phyloP scores from a whole-genome alignment of 2,888 invertebrate genomes.

The Mystacides longicornis region DNA sequence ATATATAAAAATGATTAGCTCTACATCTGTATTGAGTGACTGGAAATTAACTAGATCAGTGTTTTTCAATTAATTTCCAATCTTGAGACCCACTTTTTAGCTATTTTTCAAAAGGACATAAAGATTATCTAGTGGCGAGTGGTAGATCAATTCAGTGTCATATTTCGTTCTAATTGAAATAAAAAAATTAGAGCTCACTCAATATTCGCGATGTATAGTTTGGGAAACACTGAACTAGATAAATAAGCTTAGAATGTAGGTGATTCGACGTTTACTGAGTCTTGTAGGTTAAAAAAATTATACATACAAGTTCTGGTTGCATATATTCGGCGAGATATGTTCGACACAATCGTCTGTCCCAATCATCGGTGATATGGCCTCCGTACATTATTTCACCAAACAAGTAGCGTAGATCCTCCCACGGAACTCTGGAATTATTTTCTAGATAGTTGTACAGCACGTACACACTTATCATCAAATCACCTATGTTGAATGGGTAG shows the following conservation, averaged over 20 bases:
- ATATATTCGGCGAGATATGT: slow-evolving; percentile 83
- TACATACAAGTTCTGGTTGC: slow-evolving; percentile 66
- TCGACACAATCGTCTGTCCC: slow-evolving; percentile 83
- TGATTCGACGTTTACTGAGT: neutral
- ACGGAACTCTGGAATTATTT: slow-evolving; percentile 79
- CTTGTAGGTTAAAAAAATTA: neutral
- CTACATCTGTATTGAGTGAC: too few relatives aligned
- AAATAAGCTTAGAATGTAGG: neutral
- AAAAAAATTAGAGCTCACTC: too few relatives aligned
- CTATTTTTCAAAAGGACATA: too few relatives aligned
- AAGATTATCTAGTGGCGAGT: too few relatives aligned
- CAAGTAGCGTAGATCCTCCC: slow-evolving; percentile 89
- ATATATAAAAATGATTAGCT: too few relatives aligned
- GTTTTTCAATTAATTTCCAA: too few relatives aligned
- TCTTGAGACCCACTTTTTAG: too few relatives aligned
- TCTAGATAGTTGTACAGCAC: slow-evolving; percentile 89
- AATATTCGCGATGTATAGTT: too few relatives aligned
- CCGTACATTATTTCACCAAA: slow-evolving; percentile 98
- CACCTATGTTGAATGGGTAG: slow-evolving; percentile 77
- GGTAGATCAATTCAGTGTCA: too few relatives aligned
- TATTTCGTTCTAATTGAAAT: too few relatives aligned
- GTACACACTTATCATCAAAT: slow-evolving; percentile 85
- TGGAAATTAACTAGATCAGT: too few relatives aligned
- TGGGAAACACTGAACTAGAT: too few relatives aligned
- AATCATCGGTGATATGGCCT: slow-evolving; percentile 94